phyloP scores from a whole-genome alignment of 1,140 invertebrate genomes.

The Rhyzopertha dominica region DNA sequence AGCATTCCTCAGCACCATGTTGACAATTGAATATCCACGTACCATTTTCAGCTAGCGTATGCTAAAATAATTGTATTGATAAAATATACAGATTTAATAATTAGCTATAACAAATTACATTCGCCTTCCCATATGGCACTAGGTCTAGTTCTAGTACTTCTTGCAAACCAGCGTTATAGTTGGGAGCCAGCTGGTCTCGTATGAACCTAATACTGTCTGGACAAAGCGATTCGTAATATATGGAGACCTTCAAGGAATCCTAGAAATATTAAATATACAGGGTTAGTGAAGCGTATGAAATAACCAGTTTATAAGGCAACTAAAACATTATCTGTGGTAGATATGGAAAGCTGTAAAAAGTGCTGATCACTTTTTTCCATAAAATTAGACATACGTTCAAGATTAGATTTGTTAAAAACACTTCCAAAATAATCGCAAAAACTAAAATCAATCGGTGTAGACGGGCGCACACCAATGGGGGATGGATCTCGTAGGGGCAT shows the following conservation, averaged over 20 bases:
- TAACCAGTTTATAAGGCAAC: no score
- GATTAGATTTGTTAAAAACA: no score
- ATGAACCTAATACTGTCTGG: slow-evolving; percentile 60
- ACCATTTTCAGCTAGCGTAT: slow-evolving; percentile 36
- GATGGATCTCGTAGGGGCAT: no score
- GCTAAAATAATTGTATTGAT: slow-evolving; percentile 1
- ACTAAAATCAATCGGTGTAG: no score
- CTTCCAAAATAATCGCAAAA: no score
- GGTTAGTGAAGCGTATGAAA: no score
- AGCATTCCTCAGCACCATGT: slow-evolving; percentile 61
- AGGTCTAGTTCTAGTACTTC: slow-evolving; percentile 51
- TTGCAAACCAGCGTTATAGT: slow-evolving; percentile 24
- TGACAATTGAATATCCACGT: slow-evolving; percentile 57
- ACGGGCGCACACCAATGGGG: no score
- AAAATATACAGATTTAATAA: slow-evolving; percentile 7
- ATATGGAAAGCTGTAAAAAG: no score
- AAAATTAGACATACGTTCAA: no score
- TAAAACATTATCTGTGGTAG: no score
- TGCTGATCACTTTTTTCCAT: no score
- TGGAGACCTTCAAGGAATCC: slow-evolving; percentile 22
- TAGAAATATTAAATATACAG: slow-evolving; percentile 19
- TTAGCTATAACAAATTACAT: slow-evolving; percentile 43
- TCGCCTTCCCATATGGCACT: slow-evolving; percentile 74
- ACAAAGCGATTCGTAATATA: slow-evolving; percentile 79
- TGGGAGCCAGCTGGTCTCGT: slow-evolving; percentile 40